Evolutionary conservation across 2,888 invertebrate species (phyloP), one percentile per base, ranked within the genome.

Genomic region (Megaustenia siamemsis): DNA sequence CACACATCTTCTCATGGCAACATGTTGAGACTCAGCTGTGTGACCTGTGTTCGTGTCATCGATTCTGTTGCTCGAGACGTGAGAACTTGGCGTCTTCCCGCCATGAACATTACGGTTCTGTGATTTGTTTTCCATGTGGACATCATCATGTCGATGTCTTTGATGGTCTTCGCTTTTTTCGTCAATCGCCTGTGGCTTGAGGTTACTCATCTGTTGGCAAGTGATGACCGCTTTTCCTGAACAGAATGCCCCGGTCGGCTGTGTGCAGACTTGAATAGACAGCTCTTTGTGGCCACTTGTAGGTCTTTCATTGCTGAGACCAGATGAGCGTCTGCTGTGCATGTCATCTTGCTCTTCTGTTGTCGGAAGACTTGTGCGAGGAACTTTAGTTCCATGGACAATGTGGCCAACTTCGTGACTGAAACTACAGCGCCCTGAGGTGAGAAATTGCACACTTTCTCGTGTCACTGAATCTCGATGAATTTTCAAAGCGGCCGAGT

Each of bases 351-450:
- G 5, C 15, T 82, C 82, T 28, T 71, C 82, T 49, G 82, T 71
- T 40, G 43, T 32, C 18, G 82, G 82, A 3, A 82, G 53, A 35
- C 82, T 82, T 0, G 82, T 71, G 1, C 82, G 71, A 53, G 82
- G 82, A 6, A 73, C 28, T 60, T 82, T 71, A 40, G 43, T 83
- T 4, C 83, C 83, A 18, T 68, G 78, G 15, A 56, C 83, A 15
- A 69, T 71, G 43, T 78, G 78, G 18, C 83, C 83, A 3, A 78
- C 45, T 38, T 84, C 83, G 60, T 84, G 83, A 24, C 83, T 78
- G 24, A 84, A 84, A 69, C 83, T 84, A 28, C 83, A 78, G 32
- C 83, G 83, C 18, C 71, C 21, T 18, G 83, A 71, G 45, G 38
- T 69, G 21, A 60, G 77, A 43, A 84, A 78, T 12, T 71, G 49